phyloP scores from a whole-genome alignment of 2,888 invertebrate genomes.

The Tineola bisselliella region DNA sequence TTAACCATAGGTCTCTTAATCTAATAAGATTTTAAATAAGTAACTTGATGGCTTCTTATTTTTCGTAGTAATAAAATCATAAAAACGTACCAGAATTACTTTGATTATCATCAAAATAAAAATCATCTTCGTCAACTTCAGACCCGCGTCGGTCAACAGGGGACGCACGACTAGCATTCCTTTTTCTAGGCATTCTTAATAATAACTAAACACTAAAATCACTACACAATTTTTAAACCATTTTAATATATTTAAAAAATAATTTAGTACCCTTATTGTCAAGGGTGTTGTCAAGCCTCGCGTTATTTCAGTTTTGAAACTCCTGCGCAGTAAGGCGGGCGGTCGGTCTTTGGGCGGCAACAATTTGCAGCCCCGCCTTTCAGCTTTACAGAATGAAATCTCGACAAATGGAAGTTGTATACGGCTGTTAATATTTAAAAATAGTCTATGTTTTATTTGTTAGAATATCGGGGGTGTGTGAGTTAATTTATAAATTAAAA shows the following conservation, averaged over 20 bases:
- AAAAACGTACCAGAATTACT: not conserved
- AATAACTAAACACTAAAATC: conserved; percentile 12
- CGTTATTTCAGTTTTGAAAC: conserved; percentile 44
- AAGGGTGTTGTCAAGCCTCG: conserved; percentile 27
- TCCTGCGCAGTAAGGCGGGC: conserved; percentile 52
- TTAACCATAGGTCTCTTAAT: no score
- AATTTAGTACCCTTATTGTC: not conserved
- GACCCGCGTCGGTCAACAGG: conserved; percentile 42
- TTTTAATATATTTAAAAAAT: not conserved
- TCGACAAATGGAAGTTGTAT: conserved; percentile 34
- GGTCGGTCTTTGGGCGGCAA: conserved; percentile 45
- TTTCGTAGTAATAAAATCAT: no score
- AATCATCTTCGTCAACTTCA: conserved; percentile 53
- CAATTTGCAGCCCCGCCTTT: conserved; percentile 44
- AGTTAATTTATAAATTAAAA: not conserved
- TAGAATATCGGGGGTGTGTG: not conserved
- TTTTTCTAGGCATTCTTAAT: conserved; percentile 51
- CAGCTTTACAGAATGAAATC: conserved; percentile 28
- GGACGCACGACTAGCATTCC: conserved; percentile 36
- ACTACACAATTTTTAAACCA: not conserved
- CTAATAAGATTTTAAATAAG: no score
- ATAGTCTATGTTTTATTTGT: conserved; percentile 3
- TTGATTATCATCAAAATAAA: conserved; percentile 49
- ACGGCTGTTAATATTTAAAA: conserved; percentile 13
- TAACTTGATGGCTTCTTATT: no score